Conservation (phyloP, 2,797 vertebrate genomes). For the Anomalospiza imberbis region DNA sequence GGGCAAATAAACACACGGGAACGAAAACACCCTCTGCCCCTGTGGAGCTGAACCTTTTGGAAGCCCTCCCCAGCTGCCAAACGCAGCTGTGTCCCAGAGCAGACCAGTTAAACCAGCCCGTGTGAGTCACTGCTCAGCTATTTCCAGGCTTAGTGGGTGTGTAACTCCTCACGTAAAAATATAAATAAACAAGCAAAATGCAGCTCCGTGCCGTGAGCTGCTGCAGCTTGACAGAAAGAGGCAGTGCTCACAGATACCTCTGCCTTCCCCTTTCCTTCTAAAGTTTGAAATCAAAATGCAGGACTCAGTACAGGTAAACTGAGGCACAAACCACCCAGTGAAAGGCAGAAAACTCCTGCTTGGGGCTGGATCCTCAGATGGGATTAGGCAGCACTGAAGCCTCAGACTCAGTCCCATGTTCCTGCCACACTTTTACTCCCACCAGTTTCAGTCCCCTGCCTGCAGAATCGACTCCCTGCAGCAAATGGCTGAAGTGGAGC, state of each 20-base stretch:
- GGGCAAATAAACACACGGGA: neutral
- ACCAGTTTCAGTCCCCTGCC: neutral
- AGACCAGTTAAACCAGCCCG: neutral
- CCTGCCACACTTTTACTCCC: neutral
- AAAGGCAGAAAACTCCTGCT: neutral
- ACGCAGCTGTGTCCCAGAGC: neutral
- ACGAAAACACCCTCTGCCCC: neutral
- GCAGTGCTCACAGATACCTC: neutral
- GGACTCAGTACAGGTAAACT: neutral
- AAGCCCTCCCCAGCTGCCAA: constrained; percentile 23
- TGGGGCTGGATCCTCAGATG: neutral
- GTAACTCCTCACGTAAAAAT: neutral
- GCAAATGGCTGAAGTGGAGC: neutral
- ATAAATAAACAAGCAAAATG: constrained; percentile 32
- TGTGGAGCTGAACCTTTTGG: neutral
- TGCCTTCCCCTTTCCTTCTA: neutral
- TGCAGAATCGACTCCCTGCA: neutral
- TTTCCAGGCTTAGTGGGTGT: constrained; percentile 40
- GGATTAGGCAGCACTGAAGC: neutral
- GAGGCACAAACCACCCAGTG: neutral
- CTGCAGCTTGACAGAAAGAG: neutral
- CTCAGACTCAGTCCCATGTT: neutral
- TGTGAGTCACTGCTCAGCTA: constrained; percentile 54
- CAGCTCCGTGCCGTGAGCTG: neutral
- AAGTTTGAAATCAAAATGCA: neutral